A percentile compares a stretch with the other conserved stretches of the same genome.
phyloP scores from a whole-genome alignment of 2,888 invertebrate genomes.

The Tiliacea aurago region DNA sequence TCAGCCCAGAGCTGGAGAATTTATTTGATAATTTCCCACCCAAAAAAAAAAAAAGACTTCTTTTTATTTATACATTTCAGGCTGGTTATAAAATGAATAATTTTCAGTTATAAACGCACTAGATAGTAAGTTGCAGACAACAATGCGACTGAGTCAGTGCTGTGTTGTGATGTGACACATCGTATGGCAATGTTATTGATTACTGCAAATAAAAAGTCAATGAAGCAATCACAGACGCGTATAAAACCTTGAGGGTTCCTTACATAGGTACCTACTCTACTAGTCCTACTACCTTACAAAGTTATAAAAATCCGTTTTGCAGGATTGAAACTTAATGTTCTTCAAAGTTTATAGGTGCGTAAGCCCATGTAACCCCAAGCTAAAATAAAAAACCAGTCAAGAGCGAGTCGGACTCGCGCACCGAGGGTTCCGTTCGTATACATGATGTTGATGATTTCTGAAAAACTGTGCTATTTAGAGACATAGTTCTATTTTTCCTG shows the following conservation, averaged over 20 bases:
- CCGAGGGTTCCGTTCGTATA: too few species aligned
- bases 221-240: slow-evolving; percentile 35
- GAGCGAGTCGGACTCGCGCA: too few species aligned
- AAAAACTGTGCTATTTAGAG: too few species aligned
- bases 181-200: slow-evolving; percentile 74
- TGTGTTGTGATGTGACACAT: slow-evolving; percentile 77
- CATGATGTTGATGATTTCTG: too few species aligned
- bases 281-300: background rate
- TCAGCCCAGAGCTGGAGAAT: too few species aligned
- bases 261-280: slow-evolving; percentile 69
- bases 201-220: slow-evolving; percentile 68
- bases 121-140: slow-evolving; percentile 69
- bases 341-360: background rate
- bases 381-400: too few species aligned
- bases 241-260: slow-evolving; percentile 47
- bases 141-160: slow-evolving; percentile 78
- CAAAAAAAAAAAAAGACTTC: too few species aligned
- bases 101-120: slow-evolving; percentile 61
- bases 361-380: background rate
- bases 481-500: too few species aligned
- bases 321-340: background rate
- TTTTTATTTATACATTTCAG: slow-evolving; percentile 28
- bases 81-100: slow-evolving; percentile 55
- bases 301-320: background rate
- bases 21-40: too few species aligned